Conservation (phyloP, 2,888 invertebrate genomes). For the Opisthograptis luteolata region DNA sequence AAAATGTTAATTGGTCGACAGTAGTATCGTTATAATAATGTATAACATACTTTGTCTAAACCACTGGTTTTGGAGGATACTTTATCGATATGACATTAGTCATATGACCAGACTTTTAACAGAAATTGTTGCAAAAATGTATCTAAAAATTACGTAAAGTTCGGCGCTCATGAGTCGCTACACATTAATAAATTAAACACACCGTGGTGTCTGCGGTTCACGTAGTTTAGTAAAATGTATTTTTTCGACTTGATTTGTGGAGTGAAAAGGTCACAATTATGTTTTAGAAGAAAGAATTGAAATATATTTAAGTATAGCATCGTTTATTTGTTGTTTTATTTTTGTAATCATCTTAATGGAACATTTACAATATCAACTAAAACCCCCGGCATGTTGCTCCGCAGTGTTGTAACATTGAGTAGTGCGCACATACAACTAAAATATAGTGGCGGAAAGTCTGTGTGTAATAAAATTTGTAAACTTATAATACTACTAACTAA, state of each 20-base stretch:
- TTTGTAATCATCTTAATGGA: conserved; percentile 15
- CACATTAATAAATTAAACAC: neutral
- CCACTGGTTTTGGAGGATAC: conserved; percentile 14
- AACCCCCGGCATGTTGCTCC: too few relatives aligned
- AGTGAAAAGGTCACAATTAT: conserved; percentile 62
- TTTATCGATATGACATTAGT: conserved; percentile 17
- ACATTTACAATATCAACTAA: conserved; percentile 22
- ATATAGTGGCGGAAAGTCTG: too few relatives aligned
- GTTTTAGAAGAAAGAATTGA: conserved; percentile 51
- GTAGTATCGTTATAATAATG: conserved; percentile 19
- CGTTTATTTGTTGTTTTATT: conserved; percentile 58
- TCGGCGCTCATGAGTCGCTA: conserved; percentile 4
- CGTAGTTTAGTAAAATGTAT: conserved; percentile 62
- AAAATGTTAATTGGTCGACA: conserved; percentile 7
- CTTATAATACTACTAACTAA: too few relatives aligned
- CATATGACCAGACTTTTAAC: conserved; percentile 8
- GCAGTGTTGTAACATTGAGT: too few relatives aligned
- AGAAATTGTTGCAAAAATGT: neutral
- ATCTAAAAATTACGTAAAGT: neutral
- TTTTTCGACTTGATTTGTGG: conserved; percentile 44
- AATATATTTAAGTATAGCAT: conserved; percentile 71
- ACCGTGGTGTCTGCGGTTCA: conserved; percentile 13
- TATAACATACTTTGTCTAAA: conserved; percentile 24
- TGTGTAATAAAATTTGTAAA: too few relatives aligned
- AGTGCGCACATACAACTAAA: too few relatives aligned